Base-by-base conservation (phyloP, 1,140 invertebrate genomes). In the Goniozus legneri region DNA sequence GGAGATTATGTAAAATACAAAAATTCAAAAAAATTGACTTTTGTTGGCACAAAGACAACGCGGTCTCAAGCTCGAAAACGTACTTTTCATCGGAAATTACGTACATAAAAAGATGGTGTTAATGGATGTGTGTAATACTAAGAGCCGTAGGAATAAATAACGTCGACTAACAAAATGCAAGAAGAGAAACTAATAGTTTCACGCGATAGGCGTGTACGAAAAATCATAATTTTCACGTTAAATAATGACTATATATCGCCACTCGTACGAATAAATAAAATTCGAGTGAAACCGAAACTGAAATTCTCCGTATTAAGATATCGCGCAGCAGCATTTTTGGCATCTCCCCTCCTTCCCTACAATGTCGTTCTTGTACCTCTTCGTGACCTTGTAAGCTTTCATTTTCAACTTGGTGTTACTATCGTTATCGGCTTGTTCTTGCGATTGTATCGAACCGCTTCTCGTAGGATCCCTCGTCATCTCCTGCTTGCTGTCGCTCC, bases 241-340 rank as follows among this genome's bases (percentile, higher is more conserved):
- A 27, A 27, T 27, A 27, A 27, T 6, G 4, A 27, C 4, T 27
- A 27, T 27, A 6, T 6, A 27, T 4, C 24, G 24, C 10, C 10
- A 6, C 4, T 27, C n/a, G 15, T 1, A 30, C 15, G 15, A 41
- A 2, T 43, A 33, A 31, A 12, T 6, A 15, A n/a, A n/a, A n/a
- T n/a, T n/a, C n/a, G n/a, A n/a, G n/a, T n/a, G n/a, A n/a, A n/a
- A n/a, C n/a, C n/a, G n/a, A 47, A 13, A 37, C 15, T 4, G 21
- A 47, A 30, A 33, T 19, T 22, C 15, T 22, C 34, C 3, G n/a
- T 39, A n/a, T 35, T 48, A 75, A 22, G 52, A 71, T 30, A 76
- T 16, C 2, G 67, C 55, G 47, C 71, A 73, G 40, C 72, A 76
- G 48, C 66, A 70, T 41, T 63, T 70, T 31, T 52, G 49, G 42